Base-by-base conservation (phyloP, 2,113 vertebrate species). In the Pollimyrus isidori region DNA sequence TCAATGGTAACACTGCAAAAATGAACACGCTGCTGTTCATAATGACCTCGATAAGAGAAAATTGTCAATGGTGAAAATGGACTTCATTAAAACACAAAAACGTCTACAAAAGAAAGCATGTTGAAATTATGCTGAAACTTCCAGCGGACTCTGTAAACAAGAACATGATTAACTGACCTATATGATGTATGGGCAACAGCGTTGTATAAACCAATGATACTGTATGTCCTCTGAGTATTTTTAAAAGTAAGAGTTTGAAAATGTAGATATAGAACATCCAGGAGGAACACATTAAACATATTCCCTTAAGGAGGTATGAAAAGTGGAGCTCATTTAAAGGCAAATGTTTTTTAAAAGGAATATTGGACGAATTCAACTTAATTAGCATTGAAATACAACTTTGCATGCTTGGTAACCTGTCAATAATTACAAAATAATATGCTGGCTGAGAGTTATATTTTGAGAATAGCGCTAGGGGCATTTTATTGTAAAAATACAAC, bases 321-420 rank as follows among this genome's bases (percentile, higher is more conserved):
- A 94, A 93, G 92, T 92, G 95, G 96, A 95, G 95, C 96, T 96
- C 95, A 96, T 97, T 96, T 95, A 96, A 96, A 96, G 95, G 95
- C 93, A 94, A 69, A 69, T 69, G 95, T 95, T 95, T 96, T 97
- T 95, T 96, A 95, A 95, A 95, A 96, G 96, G 5, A 53, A 35
- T 86, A 84, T 84, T 84, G 42, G 21, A 84, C 23, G 7, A 45
- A 84, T n/a, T 45, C 82, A 84, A 84, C 82, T n/a, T 84, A 84
- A 84, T 84, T 84, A 84, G 82, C 42, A 84, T 9, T 21, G 45
- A 84, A 84, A 84, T 84, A 23, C 80, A 46, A 46, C 42, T 46
- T 45, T 45, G 39, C 21, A 84, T 23, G 45, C 21, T 23, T 84
- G 82, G 21, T 84, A 84, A 15, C 45, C 19, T 84, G 82, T 84